Evolutionary conservation across 2,797 vertebrate species (phyloP), one percentile per base, ranked within the genome.

Genomic region (Schizopygopsis malacanthus): DNA sequence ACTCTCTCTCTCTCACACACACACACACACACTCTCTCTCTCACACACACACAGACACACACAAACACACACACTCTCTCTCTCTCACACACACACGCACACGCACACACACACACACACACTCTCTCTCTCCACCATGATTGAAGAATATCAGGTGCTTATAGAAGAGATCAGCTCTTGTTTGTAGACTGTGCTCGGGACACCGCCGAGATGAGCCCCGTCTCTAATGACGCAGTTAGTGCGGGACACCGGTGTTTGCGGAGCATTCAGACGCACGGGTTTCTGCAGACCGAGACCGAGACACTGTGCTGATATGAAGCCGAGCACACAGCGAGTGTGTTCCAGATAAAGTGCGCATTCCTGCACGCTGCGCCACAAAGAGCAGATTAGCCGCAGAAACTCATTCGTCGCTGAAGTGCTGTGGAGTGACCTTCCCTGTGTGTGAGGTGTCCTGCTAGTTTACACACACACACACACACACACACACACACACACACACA

Each of bases 371-470:
- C 84, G 73, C 87, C 81, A 90, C 89, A 92, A 90, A 89, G 86
- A 84, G 56, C 56, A 86, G 89, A 90, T 90, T 90, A 92, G 84
- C 88, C 89, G 82, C 90, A 92, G 88, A 91, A 91, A 91, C 88
- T 89, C 90, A 93, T 93, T 92, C 91, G 90, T 91, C 79, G 88
- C 88, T 92, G 87, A 91, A 92, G 91, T 92, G 90, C 81, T 83
- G 87, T 89, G 83, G 79, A 54, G 87, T 86, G 88, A 91, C 91
- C 92, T 87, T 56, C 83, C 20, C 86, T 77, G 88, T 91, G 89
- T 92, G 84, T 87, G 83, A 84, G 86, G 82, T 87, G 88, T 85
- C 90, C 90, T 85, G 45, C 86, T 90, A 89, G 90, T 92, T 91
- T 91, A 33, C 28, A 33, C 28, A 33, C 28, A 33, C 28, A 33